These are phyloP conservation scores for Glyptemys insculpta DNA, from an alignment of 2,797 vertebrate species.

Conservation along the genomic window DNA sequence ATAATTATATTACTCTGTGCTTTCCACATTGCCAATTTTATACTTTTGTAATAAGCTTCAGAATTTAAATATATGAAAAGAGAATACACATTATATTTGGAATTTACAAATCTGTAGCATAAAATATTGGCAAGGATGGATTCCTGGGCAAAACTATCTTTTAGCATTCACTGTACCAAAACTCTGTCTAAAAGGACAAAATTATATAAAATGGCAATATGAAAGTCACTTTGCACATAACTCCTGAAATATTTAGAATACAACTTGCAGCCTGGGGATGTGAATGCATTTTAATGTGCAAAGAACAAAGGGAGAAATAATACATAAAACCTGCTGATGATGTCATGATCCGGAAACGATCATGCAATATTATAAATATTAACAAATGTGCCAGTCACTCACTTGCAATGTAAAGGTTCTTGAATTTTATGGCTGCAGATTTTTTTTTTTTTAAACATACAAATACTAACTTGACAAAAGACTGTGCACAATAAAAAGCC, in stretches of 20 bases:
- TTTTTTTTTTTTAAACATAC: background rate
- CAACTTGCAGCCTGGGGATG: conserved; percentile 5
- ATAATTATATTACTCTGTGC: background rate
- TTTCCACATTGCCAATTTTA: background rate
- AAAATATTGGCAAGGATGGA: background rate
- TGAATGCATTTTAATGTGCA: conserved; percentile 13
- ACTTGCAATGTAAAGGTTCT: conserved; percentile 30
- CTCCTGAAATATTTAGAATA: background rate
- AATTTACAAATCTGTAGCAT: background rate
- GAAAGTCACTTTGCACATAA: background rate
- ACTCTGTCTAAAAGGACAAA: background rate
- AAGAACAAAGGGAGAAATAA: background rate
- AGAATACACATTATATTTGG: background rate
- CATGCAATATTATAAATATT: background rate
- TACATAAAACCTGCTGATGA: background rate
- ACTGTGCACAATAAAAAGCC: conserved; percentile 23
- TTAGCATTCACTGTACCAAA: background rate
- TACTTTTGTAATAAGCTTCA: background rate
- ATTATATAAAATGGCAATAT: background rate
- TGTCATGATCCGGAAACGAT: background rate
- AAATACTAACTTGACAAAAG: conserved; percentile 14
- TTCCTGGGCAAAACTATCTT: background rate
- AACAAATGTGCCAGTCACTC: background rate
- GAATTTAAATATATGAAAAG: background rate
- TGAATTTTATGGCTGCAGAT: background rate